Conservation (phyloP, 2,797 vertebrate species). For the Loris lydekkerianus region DNA sequence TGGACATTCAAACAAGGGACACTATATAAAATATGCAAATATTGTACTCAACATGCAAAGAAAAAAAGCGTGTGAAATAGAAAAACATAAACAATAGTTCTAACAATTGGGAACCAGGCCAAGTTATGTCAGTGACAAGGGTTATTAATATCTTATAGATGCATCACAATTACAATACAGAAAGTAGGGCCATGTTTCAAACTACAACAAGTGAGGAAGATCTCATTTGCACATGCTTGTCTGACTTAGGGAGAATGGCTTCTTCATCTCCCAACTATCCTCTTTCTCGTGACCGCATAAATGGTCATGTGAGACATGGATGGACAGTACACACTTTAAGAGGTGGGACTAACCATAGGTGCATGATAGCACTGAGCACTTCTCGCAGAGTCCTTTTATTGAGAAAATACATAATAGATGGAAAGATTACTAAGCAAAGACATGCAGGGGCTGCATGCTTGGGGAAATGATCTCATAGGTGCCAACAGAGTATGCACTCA, state of each 20-base stretch:
- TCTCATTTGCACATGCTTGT: not conserved
- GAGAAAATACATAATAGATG: too few relatives aligned
- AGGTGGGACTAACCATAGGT: too few relatives aligned
- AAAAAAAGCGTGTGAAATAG: not conserved
- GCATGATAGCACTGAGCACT: too few relatives aligned
- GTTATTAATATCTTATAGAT: not conserved
- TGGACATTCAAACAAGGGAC: not conserved
- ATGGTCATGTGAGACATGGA: too few relatives aligned
- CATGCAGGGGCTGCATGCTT: too few relatives aligned
- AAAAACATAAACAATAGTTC: not conserved
- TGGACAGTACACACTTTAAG: too few relatives aligned
- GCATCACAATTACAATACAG: not conserved
- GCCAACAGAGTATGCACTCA: too few relatives aligned
- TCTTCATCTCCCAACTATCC: not conserved
- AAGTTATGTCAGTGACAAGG: not conserved
- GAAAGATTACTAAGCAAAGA: too few relatives aligned
- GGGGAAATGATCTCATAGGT: too few relatives aligned
- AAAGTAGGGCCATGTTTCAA: not conserved
- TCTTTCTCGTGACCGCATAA: too few relatives aligned
- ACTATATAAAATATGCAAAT: not conserved
- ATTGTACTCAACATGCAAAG: not conserved
- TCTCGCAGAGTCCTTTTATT: too few relatives aligned
- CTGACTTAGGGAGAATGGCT: not conserved
- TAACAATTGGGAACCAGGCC: not conserved
- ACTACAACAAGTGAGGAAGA: not conserved